Conservation (phyloP, 2,888 invertebrate species). For the Ochropacha duplaris region DNA sequence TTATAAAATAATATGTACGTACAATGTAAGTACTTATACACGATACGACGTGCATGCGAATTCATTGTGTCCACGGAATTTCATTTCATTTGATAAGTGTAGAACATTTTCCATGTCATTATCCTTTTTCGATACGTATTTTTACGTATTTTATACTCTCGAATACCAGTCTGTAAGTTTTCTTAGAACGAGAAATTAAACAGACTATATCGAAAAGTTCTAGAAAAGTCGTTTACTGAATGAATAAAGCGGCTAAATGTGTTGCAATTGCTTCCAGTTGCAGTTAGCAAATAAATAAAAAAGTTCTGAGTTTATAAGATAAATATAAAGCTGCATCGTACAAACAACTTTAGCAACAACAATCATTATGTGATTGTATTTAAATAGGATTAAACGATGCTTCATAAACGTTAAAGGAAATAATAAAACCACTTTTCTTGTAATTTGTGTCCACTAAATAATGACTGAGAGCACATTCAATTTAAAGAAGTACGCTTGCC, state of each 20-base stretch:
- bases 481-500: constrained; percentile 45
- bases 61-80: neutral
- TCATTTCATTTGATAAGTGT: neutral
- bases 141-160: neutral
- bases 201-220: too few relatives aligned
- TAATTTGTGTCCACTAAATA: constrained; percentile 37
- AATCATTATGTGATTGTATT: too few relatives aligned
- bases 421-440: constrained; percentile 33
- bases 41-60: neutral
- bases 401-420: constrained; percentile 14
- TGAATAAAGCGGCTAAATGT: neutral
- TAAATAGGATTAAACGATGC: constrained; percentile 7
- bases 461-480: constrained; percentile 46
- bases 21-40: neutral
- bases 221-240: too few relatives aligned
- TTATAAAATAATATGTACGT: neutral
- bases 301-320: too few relatives aligned
- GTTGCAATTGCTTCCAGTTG: neutral
- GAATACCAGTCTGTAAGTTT: neutral
- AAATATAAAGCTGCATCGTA: too few relatives aligned
- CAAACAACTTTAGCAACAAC: too few relatives aligned
- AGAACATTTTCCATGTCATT: neutral
- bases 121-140: too few relatives aligned
- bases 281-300: neutral
- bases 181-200: neutral